Evolutionary conservation across 2,888 invertebrate species (phyloP), one percentile per base, ranked within the genome.

Genomic region (Rhingia rostrata): DNA sequence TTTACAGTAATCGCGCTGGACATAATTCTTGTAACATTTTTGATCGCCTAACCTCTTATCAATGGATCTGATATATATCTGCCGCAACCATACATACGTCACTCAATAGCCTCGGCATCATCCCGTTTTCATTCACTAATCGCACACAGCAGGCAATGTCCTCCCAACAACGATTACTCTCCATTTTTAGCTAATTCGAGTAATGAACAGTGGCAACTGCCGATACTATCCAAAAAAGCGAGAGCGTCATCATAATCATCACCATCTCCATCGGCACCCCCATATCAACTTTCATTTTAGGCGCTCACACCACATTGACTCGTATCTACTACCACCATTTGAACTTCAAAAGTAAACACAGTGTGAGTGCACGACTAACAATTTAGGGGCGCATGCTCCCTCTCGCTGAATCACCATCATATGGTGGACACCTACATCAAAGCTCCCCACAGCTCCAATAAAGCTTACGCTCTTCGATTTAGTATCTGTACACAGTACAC

Each of bases 331-430:
- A 66, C 47, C 9, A 49, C 35, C 39, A 56, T 75, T 84, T 80
- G 74, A 84, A 75, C n/a, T 80, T 84, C 80, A 74, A 80, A 84
- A 69, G 58, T 5, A 61, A 4, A 45, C 37, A 53, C 14, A 47
- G n/a, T n/a, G 14, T 12, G 49, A 56, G 37, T 12, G 22, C 22
- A 22, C 22, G 22, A 22, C 22, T 22, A 33, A 9, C 4, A 22
- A 43, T 39, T 60, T 84, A 84, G 66, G 84, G 80, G 84, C 84
- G 84, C 84, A 84, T 84, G 84, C 84, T 80, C 69, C 80, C 80
- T 84, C 80, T 75, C 69, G 53, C 37, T 63, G 63, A 64, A 69
- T 49, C 69, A 73, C 69, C 66, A 47, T 37, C 73, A 73, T 45
- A 73, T 74, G 74, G 56, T 54, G 12, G 10, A 37, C 63, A 80